phyloP scores from a whole-genome alignment of 2,888 invertebrate species.

The Ochlodes sylvanus region DNA sequence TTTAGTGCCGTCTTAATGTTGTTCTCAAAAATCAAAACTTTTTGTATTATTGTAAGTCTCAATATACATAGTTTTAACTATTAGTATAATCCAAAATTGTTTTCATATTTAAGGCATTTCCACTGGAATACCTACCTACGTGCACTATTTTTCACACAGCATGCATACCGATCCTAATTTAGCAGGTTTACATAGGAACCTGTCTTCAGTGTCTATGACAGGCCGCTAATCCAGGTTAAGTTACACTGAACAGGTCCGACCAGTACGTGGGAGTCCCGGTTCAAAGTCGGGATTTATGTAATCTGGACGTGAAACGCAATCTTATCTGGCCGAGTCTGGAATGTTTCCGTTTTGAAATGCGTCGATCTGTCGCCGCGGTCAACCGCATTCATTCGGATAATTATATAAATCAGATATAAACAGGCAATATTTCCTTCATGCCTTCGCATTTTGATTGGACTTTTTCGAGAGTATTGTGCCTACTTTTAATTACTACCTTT shows the following conservation, averaged over 20 bases:
- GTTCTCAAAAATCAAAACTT: background rate
- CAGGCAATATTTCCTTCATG: constrained; percentile 28
- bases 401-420: constrained; percentile 38
- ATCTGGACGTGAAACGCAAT: constrained; percentile 47
- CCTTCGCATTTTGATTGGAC: background rate
- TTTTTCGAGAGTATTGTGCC: background rate
- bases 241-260: constrained; percentile 43
- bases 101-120: constrained; percentile 16
- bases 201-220: constrained; percentile 34
- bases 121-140: background rate
- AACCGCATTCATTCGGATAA: constrained; percentile 38
- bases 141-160: background rate
- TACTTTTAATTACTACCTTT: background rate
- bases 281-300: constrained; percentile 48
- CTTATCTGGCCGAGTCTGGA: constrained; percentile 47
- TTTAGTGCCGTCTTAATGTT: too few relatives aligned
- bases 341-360: constrained; percentile 46
- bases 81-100: background rate
- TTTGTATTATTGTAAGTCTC: background rate
- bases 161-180: constrained; percentile 24
- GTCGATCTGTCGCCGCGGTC: constrained; percentile 40
- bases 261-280: constrained; percentile 49
- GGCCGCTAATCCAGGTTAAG: constrained; percentile 44
- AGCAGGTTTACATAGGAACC: constrained; percentile 33
- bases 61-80: background rate